Base-by-base conservation (phyloP, 2,888 invertebrate species). In the Esperia sulphurella region DNA sequence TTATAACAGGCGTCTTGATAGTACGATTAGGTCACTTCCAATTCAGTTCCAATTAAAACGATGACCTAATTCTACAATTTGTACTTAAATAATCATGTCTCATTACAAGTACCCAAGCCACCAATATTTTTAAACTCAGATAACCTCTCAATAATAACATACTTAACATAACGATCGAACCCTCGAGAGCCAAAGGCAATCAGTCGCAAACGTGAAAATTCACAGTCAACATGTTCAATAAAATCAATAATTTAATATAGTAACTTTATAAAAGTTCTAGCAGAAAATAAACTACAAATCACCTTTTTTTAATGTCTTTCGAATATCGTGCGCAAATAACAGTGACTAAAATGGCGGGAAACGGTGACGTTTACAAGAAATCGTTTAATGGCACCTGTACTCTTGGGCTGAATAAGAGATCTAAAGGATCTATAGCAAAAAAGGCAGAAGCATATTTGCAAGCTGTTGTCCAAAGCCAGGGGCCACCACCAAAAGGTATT, bases 391-490 rank as follows among this genome's bases (percentile, higher is more conserved):
- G 82, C 1, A 76, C 68, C 1, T 79, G 79, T 49, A 61, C 69
- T 12, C 46, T 85, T n/a, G 77, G 79, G 1, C 57, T 84, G 1
- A 79, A 70, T 42, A 79, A 71, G 55, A 68, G 62, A 43, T 57
- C 62, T 0, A 72, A 73, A n/a, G 75, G 80, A 0, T 63, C 77
- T 0, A 83, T 88, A 43, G 80, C 84, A 12, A 69, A 75, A 52
- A 83, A 69, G 57, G 85, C 87, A 2, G 79, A 81, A 50, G 85
- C 79, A 0, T 86, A 88, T 58, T 67, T 88, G 53, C 68, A 83
- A 51, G 87, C 87, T 9, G 87, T 86, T 9, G 72, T 57, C 50
- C 63, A 78, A 51, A 86, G 86, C 50, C 71, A 69, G 35, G 72
- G 77, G 30, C 52, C 66, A 1, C 58, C 64, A 6, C 50, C 55